Evolutionary conservation across 2,113 vertebrate species (phyloP), one percentile per base, ranked within the genome.

Genomic region (Etia nguti): DNA sequence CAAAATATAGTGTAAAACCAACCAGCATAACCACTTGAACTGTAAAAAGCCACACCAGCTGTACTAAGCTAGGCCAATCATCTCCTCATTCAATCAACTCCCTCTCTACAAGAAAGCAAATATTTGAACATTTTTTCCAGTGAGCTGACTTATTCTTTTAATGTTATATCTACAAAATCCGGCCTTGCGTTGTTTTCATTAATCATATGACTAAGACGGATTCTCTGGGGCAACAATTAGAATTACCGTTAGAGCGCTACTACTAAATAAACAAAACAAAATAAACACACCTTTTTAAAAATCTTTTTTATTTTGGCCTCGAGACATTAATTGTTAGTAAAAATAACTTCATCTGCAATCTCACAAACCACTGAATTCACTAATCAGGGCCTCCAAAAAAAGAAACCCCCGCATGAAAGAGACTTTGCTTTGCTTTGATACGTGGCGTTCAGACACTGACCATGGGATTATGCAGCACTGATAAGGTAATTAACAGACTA

Each of bases 401-500:
- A 79, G 80, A 86, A 82, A 48, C 20, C 24, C 16, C 73, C 54
- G 93, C 82, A 94, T 94, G 89, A 96, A 94, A 95, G 87, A 88
- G 82, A 82, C 81, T 62, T 50, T 1, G 20, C 70, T 88, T 55
- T 73, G 88, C 94, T 95, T 95, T 94, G 93, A 95, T 94, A 89
- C 79, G 20, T 80, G 50, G 38, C 11, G 12, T 87, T 90, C 88
- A 92, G 90, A 93, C 82, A 92, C 92, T 95, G 95, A 95, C 95
- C 95, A 90, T 84, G 94, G 95, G 91, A 94, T 95, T 94, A 92
- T 56, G 84, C 88, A 2, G 85, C 87, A 68, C 91, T 92, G 94
- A 96, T 95, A 94, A 95, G 91, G 94, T 95, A 95, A 95, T 96
- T 95, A 96, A 94, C 88, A 83, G 86, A 86, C 94, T 93, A 94